Evolutionary conservation across 2,888 invertebrate species (phyloP).

Genomic region (Zeuzera pyrina): DNA sequence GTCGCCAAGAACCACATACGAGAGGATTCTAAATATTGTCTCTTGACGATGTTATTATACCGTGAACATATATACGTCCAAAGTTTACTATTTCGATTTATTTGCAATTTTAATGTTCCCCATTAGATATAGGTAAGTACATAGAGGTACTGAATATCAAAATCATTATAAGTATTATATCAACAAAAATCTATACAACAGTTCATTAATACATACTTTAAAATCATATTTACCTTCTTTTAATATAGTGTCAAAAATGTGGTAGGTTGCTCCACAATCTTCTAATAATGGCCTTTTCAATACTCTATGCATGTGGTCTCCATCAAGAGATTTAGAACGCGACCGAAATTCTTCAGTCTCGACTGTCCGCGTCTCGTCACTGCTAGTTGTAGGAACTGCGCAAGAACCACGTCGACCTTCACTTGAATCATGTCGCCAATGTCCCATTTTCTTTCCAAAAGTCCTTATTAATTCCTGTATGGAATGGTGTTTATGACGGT

Average conservation of each 20-base stretch:
- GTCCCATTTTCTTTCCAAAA: constrained; percentile 82
- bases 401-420: constrained; percentile 63
- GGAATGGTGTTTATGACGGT: constrained; percentile 76
- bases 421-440: constrained; percentile 75
- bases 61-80: too few species aligned
- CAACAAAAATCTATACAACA: too few species aligned
- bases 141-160: too few species aligned
- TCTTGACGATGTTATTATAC: not conserved
- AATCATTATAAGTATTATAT: too few species aligned
- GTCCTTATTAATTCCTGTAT: constrained; percentile 85
- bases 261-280: constrained; percentile 87
- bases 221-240: constrained; percentile 46
- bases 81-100: too few species aligned
- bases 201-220: too few species aligned
- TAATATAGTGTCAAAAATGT: constrained; percentile 85
- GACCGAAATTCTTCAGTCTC: constrained; percentile 78
- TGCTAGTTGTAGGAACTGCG: constrained; percentile 57
- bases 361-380: constrained; percentile 37
- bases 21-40: constrained; percentile 15
- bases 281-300: constrained; percentile 65
- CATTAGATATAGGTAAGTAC: too few species aligned
- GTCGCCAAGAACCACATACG: constrained; percentile 5
- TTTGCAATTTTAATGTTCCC: too few species aligned
- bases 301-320: constrained; percentile 55
- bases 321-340: constrained; percentile 85